Evolutionary conservation across 2,888 invertebrate genomes (phyloP).

Genomic region (Synanthedon vespiformis): DNA sequence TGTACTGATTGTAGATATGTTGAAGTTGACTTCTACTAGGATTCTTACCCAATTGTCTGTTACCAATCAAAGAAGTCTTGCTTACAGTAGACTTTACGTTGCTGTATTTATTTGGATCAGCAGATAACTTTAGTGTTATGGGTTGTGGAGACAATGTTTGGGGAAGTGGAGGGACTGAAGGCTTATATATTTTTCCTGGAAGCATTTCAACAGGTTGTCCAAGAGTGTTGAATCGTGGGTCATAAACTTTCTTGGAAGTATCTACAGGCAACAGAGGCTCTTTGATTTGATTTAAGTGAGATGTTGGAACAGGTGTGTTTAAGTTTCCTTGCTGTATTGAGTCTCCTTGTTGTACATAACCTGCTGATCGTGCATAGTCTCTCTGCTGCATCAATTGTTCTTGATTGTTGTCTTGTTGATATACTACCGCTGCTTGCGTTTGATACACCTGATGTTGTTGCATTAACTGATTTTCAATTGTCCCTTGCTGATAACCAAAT

Average conservation of each 20-base stretch:
- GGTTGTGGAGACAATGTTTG: conserved; percentile 47
- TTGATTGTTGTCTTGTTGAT: conserved; percentile 11
- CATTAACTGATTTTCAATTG: not conserved
- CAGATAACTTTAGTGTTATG: conserved; percentile 12
- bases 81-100: conserved; percentile 48
- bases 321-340: conserved; percentile 4
- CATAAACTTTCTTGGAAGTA: conserved; percentile 19
- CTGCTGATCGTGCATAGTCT: conserved; percentile 3
- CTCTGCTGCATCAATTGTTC: conserved; percentile 11
- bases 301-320: conserved; percentile 9
- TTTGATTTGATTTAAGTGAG: conserved; percentile 10
- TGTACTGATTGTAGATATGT: conserved; percentile 51
- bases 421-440: conserved; percentile 12
- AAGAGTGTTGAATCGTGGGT: conserved; percentile 39
- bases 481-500: not conserved
- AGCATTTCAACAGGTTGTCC: conserved; percentile 50
- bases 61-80: conserved; percentile 45
- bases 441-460: conserved; percentile 24
- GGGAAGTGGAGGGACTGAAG: conserved; percentile 24
- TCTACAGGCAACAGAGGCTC: conserved; percentile 47
- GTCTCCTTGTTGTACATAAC: not conserved
- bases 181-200: conserved; percentile 29
- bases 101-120: conserved; percentile 19
- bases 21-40: conserved; percentile 49
- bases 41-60: conserved; percentile 23